Base-by-base conservation (phyloP, 2,113 vertebrate genomes). In the Cephalopterus ornatus region DNA sequence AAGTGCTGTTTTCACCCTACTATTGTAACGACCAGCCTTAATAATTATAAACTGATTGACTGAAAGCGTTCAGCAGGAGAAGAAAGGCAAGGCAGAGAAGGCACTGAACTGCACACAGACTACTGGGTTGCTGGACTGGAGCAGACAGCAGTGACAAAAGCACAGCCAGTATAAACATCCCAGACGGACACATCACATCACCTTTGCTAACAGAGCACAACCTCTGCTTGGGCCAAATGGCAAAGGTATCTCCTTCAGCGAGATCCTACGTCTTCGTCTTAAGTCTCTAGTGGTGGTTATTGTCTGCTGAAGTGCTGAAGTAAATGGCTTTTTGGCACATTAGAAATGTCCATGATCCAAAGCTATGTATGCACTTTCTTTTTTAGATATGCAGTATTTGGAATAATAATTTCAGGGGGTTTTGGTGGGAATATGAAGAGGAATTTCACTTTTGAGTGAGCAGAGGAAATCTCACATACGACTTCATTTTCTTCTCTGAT, bases 161-260 rank as follows among this genome's bases (percentile, higher is more conserved):
- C 27, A 24, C 24, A 5, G 41, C 42, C 1, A 5, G 14, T 81
- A 26, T 70, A 42, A 58, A 47, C 27, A 22, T 56, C 24, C 35
- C 30, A 27, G 70, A 53, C 30, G 33, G 17, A 26, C 0, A 1
- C 18, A 39, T 67, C 1, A 2, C 19, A 39, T 78, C 55, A 27
- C 39, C 62, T 56, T 50, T 2, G 1, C 47, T 72, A 33, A 39
- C 1, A 0, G 0, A 59, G 35, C 53, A 63, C 63, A 26, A 8
- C 19, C 39, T 88, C 66, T 92, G 30, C 73, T 72, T 76, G 28
- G 67, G 33, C 39, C 52, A 50, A 81, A 77, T 39, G 52, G 12
- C 50, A 41, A 78, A 93, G 49, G 15, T 58, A 5, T 47, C 49
- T 80, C 59, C 4, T 0, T 18, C 41, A 15, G 46, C 58, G 82